Evolutionary conservation across 2,797 vertebrate genomes (phyloP), one percentile per base, ranked within the genome.

Genomic region (Pipistrellus pipistrellus): DNA sequence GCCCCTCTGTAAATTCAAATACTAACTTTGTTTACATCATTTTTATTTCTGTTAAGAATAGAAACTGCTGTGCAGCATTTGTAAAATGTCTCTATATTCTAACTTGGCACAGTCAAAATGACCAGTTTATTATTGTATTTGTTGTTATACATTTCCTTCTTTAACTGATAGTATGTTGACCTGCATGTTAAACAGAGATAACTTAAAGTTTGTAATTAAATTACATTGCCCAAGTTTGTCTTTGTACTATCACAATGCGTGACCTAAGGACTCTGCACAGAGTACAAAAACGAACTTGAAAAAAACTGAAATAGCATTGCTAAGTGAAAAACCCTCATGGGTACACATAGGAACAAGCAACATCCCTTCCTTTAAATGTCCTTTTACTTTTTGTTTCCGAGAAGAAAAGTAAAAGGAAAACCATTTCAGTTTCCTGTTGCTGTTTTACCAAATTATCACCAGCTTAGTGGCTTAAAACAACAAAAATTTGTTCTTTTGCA

Each of bases 361-460:
- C 11, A 35, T 32, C 20, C 15, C 14, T 55, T 57, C 38, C 68
- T 92, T 72, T 46, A 94, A 87, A 73, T 53, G 8, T 10, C 62
- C 27, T 91, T 85, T 73, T 66, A 53, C 20, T 66, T 66, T 85
- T 73, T 59, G 41, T 72, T 68, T 53, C 68, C 59, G 27, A 95
- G 64, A 64, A 75, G 38, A 90, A 94, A 93, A 66, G 23, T 32
- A 75, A 87, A 93, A 73, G 23, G 13, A 0, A 87, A 95, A 48
- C 10, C 1, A 3, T n/a, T 32, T 53, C 72, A 38, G 46, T 17
- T 93, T 81, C 18, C 25, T 87, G 32, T 32, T 59, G 51, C n/a
- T 92, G 18, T 8, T 83, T 17, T 83, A 96, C 51, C 62, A 68
- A 85, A 88, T 78, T 72, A 35, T 41, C 48, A 69, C 25, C 51